Conservation (phyloP, 2,113 vertebrate genomes). For the Chamaea fasciata region DNA sequence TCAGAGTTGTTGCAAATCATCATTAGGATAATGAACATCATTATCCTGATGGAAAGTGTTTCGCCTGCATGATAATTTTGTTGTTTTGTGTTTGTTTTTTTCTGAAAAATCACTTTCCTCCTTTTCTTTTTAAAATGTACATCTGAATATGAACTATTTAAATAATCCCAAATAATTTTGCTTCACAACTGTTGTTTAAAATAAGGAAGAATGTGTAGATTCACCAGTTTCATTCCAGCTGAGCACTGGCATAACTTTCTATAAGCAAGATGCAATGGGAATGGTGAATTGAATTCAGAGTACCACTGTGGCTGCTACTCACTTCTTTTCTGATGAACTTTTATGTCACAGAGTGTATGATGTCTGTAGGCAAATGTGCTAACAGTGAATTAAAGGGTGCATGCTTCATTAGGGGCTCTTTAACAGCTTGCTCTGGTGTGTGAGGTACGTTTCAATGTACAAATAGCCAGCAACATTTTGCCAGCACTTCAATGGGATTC, state of each 20-base stretch:
- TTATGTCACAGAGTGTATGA: background rate
- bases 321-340: background rate
- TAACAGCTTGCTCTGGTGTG: background rate
- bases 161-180: background rate
- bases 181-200: background rate
- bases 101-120: slow-evolving; percentile 19
- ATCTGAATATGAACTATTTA: background rate
- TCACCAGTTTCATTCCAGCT: slow-evolving; percentile 49
- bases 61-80: slow-evolving; percentile 42
- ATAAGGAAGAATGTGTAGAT: background rate
- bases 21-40: slow-evolving; percentile 52
- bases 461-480: background rate
- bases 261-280: background rate
- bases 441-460: background rate
- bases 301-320: background rate
- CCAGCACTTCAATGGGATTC: background rate
- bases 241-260: background rate
- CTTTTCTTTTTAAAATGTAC: background rate
- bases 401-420: background rate
- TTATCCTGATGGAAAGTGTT: slow-evolving; percentile 34
- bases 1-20: slow-evolving; percentile 56
- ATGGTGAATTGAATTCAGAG: slow-evolving; percentile 24
- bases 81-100: slow-evolving; percentile 27
- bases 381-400: background rate
- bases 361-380: background rate